Percentiles rank a stretch among this genome's conserved stretches.
These are phyloP conservation scores for Limanda limanda DNA, from an alignment of 2,113 vertebrate genomes.

Conservation along the genomic window DNA sequence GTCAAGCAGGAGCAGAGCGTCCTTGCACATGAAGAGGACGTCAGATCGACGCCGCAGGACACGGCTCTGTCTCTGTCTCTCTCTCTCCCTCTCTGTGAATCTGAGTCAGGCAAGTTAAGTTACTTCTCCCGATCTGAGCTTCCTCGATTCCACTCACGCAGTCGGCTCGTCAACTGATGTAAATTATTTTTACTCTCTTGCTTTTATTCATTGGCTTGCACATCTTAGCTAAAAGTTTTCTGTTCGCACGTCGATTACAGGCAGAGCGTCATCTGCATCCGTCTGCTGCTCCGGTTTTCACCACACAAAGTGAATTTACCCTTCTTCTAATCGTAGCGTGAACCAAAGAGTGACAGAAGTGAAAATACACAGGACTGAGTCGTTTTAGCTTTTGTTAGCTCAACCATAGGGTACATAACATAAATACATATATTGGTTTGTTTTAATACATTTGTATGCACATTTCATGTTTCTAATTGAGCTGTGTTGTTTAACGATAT, in stretches of 20 bases:
- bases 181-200: not conserved
- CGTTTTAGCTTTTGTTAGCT: not conserved
- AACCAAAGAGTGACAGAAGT: not conserved
- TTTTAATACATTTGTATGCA: no score
- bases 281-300: not conserved
- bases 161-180: not conserved
- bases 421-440: no score
- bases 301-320: not conserved
- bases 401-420: no score
- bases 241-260: no score
- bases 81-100: not conserved
- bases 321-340: not conserved
- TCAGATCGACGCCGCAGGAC: constrained; percentile 32
- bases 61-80: constrained; percentile 2
- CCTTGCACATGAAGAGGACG: constrained; percentile 43
- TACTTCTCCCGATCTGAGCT: not conserved
- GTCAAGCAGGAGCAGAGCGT: constrained; percentile 35
- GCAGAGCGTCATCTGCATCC: no score
- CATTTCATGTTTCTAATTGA: no score
- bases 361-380: not conserved
- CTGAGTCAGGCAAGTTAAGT: not conserved
- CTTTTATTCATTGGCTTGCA: no score
- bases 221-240: no score
- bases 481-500: no score
- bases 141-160: not conserved